Evolutionary conservation across 37 sponge, comb jelly and placozoan genomes (phyloP).

Genomic region (Diacarnus erythraeanus): DNA sequence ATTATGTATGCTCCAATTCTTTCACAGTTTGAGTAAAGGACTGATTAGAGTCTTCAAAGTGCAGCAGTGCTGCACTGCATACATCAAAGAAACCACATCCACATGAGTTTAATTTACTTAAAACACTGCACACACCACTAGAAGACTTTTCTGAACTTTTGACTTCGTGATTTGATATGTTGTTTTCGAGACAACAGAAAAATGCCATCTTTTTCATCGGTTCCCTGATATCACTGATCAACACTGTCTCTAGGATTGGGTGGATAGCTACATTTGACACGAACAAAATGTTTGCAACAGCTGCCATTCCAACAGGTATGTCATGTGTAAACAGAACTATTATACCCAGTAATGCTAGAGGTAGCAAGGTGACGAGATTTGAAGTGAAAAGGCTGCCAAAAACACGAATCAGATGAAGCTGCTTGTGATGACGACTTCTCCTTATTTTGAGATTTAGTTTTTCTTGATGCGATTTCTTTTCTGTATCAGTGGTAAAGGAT

Average conservation of each 20-base stretch:
- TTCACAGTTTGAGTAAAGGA: too few relatives aligned
- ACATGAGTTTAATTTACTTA: background rate
- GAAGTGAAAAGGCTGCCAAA: background rate
- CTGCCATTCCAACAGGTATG: background rate
- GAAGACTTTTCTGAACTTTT: too few relatives aligned
- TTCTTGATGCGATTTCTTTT: background rate
- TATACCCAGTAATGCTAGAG: background rate
- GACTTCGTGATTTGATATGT: background rate
- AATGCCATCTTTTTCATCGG: background rate
- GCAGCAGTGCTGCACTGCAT: background rate
- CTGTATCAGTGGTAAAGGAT: background rate
- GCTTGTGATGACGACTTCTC: background rate
- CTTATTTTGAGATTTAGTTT: background rate
- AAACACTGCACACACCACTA: background rate
- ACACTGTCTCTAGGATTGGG: background rate
- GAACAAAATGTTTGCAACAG: background rate
- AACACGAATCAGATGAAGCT: background rate
- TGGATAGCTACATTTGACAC: background rate
- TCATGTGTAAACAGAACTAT: background rate
- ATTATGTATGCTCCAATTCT: too few relatives aligned
- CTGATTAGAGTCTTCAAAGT: too few relatives aligned
- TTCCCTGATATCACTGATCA: background rate
- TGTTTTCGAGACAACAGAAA: background rate
- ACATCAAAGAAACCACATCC: background rate
- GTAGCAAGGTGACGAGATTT: background rate